These are phyloP conservation scores for Mormyrops attenuatus DNA, from an alignment of 2,797 vertebrate species.

Conservation along the genomic window DNA sequence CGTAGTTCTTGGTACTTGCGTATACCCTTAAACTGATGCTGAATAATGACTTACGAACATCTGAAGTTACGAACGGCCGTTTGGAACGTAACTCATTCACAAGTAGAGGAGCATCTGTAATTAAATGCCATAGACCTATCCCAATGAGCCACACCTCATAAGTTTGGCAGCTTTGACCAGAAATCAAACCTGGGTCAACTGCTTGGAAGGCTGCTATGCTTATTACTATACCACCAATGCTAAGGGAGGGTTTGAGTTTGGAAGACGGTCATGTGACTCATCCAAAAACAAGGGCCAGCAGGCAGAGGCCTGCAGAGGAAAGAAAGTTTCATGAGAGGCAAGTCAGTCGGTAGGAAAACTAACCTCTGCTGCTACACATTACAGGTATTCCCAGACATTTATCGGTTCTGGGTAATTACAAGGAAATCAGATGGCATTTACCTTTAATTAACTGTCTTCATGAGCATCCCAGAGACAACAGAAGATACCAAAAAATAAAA, in stretches of 20 bases:
- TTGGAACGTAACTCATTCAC: too few relatives aligned
- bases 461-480: not conserved
- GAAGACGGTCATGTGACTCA: not conserved
- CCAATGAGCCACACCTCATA: not conserved
- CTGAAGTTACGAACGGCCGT: too few relatives aligned
- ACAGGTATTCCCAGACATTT: not conserved
- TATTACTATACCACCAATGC: not conserved
- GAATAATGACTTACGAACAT: too few relatives aligned
- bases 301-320: not conserved
- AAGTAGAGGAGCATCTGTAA: too few relatives aligned
- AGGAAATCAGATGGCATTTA: not conserved
- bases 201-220: conserved; percentile 38
- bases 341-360: not conserved
- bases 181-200: conserved; percentile 37
- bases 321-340: not conserved
- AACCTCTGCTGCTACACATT: not conserved
- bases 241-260: not conserved
- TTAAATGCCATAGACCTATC: not conserved
- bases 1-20: too few relatives aligned
- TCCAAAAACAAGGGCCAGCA: not conserved
- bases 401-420: not conserved
- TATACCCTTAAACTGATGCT: too few relatives aligned
- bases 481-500: not conserved
- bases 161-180: not conserved
- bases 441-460: not conserved